Evolutionary conservation across 1,140 invertebrate species (phyloP).

Genomic region (Ectropis grisescens): DNA sequence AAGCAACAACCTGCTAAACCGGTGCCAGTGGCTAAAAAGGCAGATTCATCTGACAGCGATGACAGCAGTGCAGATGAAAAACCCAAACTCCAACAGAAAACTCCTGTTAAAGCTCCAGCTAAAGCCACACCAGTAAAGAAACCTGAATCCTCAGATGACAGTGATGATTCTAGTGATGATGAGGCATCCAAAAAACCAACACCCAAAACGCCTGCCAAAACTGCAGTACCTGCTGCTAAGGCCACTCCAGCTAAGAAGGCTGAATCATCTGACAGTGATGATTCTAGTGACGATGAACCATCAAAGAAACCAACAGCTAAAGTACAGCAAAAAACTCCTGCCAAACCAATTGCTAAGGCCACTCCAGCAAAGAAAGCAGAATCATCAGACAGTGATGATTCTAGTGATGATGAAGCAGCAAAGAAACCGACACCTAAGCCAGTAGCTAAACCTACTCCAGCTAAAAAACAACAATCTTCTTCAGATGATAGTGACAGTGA

Average conservation of each 20-base stretch:
- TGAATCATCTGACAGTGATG: conserved; percentile 23
- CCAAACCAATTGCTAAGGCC: conserved; percentile 8
- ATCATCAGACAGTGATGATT: conserved; percentile 25
- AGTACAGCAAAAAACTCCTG: conserved; percentile 5
- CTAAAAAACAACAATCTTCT: conserved; percentile 16
- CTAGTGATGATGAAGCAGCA: conserved; percentile 24
- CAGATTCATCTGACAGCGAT: conserved; percentile 21
- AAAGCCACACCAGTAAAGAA: conserved; percentile 21
- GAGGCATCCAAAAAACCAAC: conserved; percentile 8
- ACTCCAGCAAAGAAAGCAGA: conserved; percentile 10
- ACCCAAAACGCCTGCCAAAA: conserved; percentile 11
- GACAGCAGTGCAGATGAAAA: conserved; percentile 27
- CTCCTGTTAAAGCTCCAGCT: conserved; percentile 18
- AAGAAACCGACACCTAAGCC: conserved; percentile 6
- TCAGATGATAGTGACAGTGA: conserved; percentile 8
- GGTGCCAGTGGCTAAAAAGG: conserved; percentile 11
- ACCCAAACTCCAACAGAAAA: conserved; percentile 14
- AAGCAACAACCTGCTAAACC: too few relatives aligned
- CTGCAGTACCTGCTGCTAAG: conserved; percentile 9
- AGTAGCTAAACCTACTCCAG: conserved; percentile 3
- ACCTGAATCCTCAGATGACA: conserved; percentile 32
- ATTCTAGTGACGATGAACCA: conserved; percentile 15
- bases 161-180: conserved; percentile 16
- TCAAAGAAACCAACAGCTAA: conserved; percentile 10
- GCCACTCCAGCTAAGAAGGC: conserved; percentile 7